Percentiles rank a stretch among this genome's conserved stretches.
phyloP scores from a whole-genome alignment of 2,888 invertebrate genomes.

The Trypoxylon attenuatum region DNA sequence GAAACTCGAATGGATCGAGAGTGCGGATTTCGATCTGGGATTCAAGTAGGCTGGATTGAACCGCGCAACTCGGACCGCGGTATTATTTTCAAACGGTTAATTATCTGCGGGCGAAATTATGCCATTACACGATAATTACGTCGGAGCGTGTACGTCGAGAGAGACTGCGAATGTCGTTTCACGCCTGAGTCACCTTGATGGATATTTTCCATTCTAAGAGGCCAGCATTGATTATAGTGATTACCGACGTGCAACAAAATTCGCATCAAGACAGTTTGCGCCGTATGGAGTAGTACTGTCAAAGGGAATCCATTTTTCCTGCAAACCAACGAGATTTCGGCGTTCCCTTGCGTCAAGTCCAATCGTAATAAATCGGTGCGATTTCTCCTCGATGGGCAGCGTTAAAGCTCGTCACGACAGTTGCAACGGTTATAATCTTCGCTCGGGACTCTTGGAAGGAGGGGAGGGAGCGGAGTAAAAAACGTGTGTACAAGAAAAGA shows the following conservation, averaged over 20 bases:
- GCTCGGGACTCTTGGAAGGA: not conserved
- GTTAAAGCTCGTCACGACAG: too few relatives aligned
- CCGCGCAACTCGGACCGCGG: too few relatives aligned
- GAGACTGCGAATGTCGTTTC: conserved; percentile 53
- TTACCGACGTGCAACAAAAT: conserved; percentile 37
- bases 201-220: conserved; percentile 49
- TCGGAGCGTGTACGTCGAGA: too few relatives aligned
- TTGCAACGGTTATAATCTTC: too few relatives aligned
- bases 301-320: too few relatives aligned
- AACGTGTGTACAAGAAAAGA: not conserved
- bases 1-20: conserved; percentile 17
- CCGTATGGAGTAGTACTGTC: too few relatives aligned
- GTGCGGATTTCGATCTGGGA: conserved; percentile 9
- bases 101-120: conserved; percentile 50
- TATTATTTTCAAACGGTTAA: conserved; percentile 50
- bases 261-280: conserved; percentile 17
- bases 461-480: too few relatives aligned
- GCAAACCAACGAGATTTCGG: too few relatives aligned
- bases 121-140: conserved; percentile 50
- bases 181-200: conserved; percentile 55
- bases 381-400: too few relatives aligned
- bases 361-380: too few relatives aligned
- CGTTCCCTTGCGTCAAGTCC: too few relatives aligned
- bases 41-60: too few relatives aligned
- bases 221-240: conserved; percentile 35